A percentile compares a stretch with the other conserved stretches of the same genome.
phyloP scores from a whole-genome alignment of 2,797 vertebrate genomes.

The Sebastes hubbsi region DNA sequence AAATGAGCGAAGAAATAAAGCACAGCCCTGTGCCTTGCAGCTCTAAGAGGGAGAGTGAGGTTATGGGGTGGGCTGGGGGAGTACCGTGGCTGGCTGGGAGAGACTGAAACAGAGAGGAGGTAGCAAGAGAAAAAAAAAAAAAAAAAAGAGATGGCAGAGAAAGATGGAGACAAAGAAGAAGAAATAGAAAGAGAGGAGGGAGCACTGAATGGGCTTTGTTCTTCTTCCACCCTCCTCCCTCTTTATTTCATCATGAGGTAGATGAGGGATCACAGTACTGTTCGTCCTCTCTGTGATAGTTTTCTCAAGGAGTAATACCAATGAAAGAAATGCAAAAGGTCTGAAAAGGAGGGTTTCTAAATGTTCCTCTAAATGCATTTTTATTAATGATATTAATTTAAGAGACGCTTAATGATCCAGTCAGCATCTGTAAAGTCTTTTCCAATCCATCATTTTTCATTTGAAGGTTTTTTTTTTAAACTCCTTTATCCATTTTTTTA shows the following conservation, averaged over 20 bases:
- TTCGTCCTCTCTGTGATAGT: constrained; percentile 64
- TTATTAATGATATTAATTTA: constrained; percentile 52
- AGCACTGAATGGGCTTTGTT: constrained; percentile 90
- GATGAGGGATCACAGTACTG: constrained; percentile 80
- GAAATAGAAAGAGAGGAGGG: constrained; percentile 38
- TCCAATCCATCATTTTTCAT: constrained; percentile 20
- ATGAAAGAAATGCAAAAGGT: constrained; percentile 16
- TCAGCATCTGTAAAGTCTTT: constrained; percentile 30
- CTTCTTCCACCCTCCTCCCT: constrained; percentile 76
- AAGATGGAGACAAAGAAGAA: constrained; percentile 52
- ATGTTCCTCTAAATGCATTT: constrained; percentile 28
- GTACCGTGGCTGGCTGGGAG: constrained; percentile 31
- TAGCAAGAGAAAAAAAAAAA: neutral
- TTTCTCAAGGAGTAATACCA: constrained; percentile 36
- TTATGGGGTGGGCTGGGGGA: constrained; percentile 62
- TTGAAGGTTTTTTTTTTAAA: neutral
- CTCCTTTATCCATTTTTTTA: neutral
- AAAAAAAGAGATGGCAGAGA: constrained; percentile 18
- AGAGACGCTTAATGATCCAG: constrained; percentile 36
- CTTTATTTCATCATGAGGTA: constrained; percentile 76
- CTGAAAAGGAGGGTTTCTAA: constrained; percentile 15
- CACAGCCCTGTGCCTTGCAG: constrained; percentile 89
- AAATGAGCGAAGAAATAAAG: constrained; percentile 98
- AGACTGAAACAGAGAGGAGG: constrained; percentile 44
- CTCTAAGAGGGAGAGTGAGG: constrained; percentile 86